Percentiles rank a stretch among this genome's conserved stretches.
Evolutionary conservation across 2,888 invertebrate species (phyloP).

Genomic region (Phoenoteleia sp.): DNA sequence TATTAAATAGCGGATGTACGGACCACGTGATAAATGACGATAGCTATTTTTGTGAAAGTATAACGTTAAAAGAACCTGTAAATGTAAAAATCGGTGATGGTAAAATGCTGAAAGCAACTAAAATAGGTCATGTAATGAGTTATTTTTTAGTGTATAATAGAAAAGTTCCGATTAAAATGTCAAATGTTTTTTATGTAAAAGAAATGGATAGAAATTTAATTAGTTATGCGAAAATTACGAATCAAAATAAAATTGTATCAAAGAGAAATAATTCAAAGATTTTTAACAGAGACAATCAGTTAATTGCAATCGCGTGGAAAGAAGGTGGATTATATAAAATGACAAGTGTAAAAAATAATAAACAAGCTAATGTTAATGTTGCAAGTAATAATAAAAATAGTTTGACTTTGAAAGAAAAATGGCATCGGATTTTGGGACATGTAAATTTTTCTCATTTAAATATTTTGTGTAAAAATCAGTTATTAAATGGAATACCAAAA

Average conservation of each 20-base stretch:
- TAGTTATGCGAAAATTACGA: constrained; percentile 45
- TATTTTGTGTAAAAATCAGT: constrained; percentile 65
- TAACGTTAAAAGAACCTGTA: constrained; percentile 26
- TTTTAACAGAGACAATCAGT: constrained; percentile 31
- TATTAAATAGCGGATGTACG: constrained; percentile 46
- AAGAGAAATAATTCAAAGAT: constrained; percentile 35
- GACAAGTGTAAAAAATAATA: constrained; percentile 7
- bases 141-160: constrained; percentile 9
- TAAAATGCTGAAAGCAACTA: constrained; percentile 13
- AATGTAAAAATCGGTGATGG: background rate
- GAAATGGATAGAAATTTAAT: constrained; percentile 55
- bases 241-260: constrained; percentile 54
- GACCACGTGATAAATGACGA: constrained; percentile 35
- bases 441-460: constrained; percentile 74
- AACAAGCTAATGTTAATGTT: constrained; percentile 3
- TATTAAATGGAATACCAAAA: constrained; percentile 69
- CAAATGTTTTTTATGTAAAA: constrained; percentile 44
- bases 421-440: constrained; percentile 74
- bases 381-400: background rate
- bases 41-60: constrained; percentile 9
- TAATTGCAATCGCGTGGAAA: constrained; percentile 67
- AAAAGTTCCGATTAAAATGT: background rate
- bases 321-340: constrained; percentile 51
- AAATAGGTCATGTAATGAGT: constrained; percentile 28
- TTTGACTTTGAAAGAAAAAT: constrained; percentile 71